Base-by-base conservation (phyloP, 2,888 invertebrate genomes). In the Buathra laborator region DNA sequence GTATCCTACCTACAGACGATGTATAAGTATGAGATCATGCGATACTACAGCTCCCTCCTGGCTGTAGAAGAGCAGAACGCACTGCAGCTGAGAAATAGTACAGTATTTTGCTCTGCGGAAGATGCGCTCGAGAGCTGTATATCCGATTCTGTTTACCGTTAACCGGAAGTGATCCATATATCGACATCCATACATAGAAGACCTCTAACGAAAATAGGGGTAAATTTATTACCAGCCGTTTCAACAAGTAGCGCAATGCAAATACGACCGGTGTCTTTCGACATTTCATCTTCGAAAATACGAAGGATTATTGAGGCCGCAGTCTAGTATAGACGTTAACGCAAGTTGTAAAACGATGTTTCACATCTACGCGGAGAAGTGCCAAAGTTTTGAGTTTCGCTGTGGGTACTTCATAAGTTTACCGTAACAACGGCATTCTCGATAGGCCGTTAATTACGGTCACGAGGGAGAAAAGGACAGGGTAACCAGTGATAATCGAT, bases 121-220 rank as follows among this genome's bases (percentile, higher is more conserved):
- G 46, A 59, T 29, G 44, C 44, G 44, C 67, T 43, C 37, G 53
- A 12, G n/a, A 72, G 37, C 37, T 37, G 37, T 59, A 7, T 51
- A 72, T 84, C 59, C 76, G 51, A 77, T 80, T 64, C 53, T 84
- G 84, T 81, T 84, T 84, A 72, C 76, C 67, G 59, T 37, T 29
- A 62, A 66, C 51, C 56, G 71, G 46, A 76, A 84, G 67, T 68
- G 37, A 37, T 56, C 48, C 46, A 43, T 32, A 64, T 67, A n/a
- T 14, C 51, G 72, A 29, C 24, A 24, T 9, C 0, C 7, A 16
- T 6, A 44, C n/a, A 53, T 10, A 44, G 12, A 43, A 71, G 71
- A 83, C 66, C 71, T 75, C 75, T 71, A 12, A 29, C 53, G 68
- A 80, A 74, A 75, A 68, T 74, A 51, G 68, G 68, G 1, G 12